Conservation (phyloP, 2,113 vertebrate genomes). For the Campylorhamphus procurvoides region DNA sequence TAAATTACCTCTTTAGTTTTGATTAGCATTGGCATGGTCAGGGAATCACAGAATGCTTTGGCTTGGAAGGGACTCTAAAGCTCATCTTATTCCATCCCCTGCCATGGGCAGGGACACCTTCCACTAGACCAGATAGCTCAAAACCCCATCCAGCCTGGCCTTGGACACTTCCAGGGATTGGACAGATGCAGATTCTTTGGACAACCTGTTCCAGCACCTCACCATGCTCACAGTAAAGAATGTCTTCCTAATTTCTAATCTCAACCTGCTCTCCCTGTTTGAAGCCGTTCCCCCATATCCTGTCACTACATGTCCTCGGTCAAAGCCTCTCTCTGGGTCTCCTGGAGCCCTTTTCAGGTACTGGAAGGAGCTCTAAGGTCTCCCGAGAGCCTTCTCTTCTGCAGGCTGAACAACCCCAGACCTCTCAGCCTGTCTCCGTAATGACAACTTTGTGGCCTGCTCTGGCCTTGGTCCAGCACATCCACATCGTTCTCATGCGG, state of each 20-base stretch:
- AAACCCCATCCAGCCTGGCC: not conserved
- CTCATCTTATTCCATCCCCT: not conserved
- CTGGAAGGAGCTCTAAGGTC: not conserved
- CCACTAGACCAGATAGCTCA: not conserved
- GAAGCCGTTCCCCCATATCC: not conserved
- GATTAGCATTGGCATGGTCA: not conserved
- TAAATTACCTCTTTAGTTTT: not conserved
- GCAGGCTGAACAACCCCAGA: not conserved
- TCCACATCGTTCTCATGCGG: not conserved
- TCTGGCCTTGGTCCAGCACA: accelerated
- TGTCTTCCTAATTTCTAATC: not conserved
- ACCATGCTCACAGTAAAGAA: not conserved
- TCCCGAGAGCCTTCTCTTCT: not conserved
- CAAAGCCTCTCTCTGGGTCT: not conserved
- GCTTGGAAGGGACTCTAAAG: not conserved
- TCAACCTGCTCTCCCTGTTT: not conserved
- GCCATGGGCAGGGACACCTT: not conserved
- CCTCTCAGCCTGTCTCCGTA: not conserved
- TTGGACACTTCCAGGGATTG: not conserved
- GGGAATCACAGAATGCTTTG: not conserved
- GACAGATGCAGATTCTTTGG: not conserved
- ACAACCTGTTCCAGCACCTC: not conserved
- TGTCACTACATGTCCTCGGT: not conserved
- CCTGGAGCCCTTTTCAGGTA: not conserved
- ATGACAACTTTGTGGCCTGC: not conserved